Base-by-base conservation (phyloP, 2,797 vertebrate genomes). In the Thunnus albacares region DNA sequence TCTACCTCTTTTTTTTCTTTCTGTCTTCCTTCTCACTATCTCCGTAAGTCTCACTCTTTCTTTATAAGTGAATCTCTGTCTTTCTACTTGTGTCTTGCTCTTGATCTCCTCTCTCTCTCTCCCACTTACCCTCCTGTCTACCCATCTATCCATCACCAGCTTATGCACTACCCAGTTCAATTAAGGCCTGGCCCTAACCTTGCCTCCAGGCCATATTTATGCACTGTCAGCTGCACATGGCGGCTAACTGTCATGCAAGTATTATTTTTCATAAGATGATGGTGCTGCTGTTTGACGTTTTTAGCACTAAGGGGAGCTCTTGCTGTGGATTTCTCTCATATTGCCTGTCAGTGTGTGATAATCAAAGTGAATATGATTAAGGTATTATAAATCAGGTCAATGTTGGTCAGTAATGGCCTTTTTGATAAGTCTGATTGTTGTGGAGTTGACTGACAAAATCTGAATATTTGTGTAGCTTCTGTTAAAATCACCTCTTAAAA, bases 151-250 rank as follows among this genome's bases (percentile, higher is more conserved):
- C 83, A 88, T 93, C 85, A 89, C 77, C 70, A 82, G 62, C 74
- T 87, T 84, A 78, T 91, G 79, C 66, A 68, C 87, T 79, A 75
- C 88, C 80, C 84, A 84, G 82, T 90, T 92, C 88, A 93, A 90
- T 93, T 92, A 93, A 85, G 82, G 79, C 79, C 64, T 76, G 77
- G 82, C 82, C 85, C 88, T 91, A 93, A 93, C 93, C 93, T 95
- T 94, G 93, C 89, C 89, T 90, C 85, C 69, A 71, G 91, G 84
- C 84, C 87, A 87, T 93, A 93, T 93, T 92, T 94, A 92, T 95
- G 91, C 91, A 91, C 93, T 89, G 91, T 93, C 91, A 93, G 86
- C 80, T 66, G 84, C 89, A 94, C 84, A 90, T 84, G 81, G 84
- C 82, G 64, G 90, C 81, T 91, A 88, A 90, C 90, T 93, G 92